Evolutionary conservation across 2,113 vertebrate species (phyloP), one percentile per base, ranked within the genome.

Genomic region (Gymnobelideus leadbeateri): DNA sequence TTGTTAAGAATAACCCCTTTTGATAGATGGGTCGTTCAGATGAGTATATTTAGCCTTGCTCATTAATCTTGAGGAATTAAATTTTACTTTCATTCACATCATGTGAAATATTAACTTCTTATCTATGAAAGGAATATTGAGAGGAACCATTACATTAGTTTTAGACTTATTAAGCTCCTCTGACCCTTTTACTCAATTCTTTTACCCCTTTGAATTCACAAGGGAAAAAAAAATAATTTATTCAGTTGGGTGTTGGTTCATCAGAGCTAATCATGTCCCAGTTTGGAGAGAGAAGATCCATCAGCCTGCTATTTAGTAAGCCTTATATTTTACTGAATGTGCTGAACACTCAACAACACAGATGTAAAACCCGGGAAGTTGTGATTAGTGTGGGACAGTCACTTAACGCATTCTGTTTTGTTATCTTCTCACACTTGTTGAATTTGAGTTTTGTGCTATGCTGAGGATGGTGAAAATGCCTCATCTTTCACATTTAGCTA

Each of bases 401-500:
- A 37, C 37, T 89, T 8, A 43, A 43, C 43, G 14, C 68, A 84
- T 23, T 16, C 68, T 43, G n/a, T 43, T 90, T 12, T 16, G 37
- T 31, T 91, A 7, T 49, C 12, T 28, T 5, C n/a, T 89, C 92
- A 6, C 0, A 51, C 37, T 50, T 91, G 68, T 11, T 16, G 93
- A 92, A 93, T 90, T 95, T 91, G 3, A 23, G 57, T 26, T 51
- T 31, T 19, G 28, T 6, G 50, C 2, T 8, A 53, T 91, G 91
- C 90, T 93, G 89, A 14, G 55, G 57, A 12, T 6, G 77, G 19
- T 84, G 92, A 92, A 89, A 91, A 94, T 94, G 51, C 68, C 57
- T 61, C 90, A 0, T 37, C 51, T 52, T 52, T 2, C 43, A 19
- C 28, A 26, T 2, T 0, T 3, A 47, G 68, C 51, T 25, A 77